Conservation (phyloP, 2,888 invertebrate genomes). For the Biston stratarius region DNA sequence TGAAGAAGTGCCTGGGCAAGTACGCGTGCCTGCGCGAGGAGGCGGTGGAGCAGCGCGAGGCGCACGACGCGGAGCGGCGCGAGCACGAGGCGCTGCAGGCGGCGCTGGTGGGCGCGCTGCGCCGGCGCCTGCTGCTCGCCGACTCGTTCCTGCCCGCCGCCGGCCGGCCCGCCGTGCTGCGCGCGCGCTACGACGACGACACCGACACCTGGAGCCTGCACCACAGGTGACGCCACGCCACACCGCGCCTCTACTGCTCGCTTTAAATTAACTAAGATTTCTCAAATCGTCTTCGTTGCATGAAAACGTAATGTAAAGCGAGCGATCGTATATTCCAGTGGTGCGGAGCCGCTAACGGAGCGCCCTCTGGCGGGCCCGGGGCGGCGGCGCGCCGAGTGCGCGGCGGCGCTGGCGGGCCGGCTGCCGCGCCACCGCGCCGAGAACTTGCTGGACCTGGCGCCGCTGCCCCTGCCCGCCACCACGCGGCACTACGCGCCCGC, state of each 20-base stretch:
- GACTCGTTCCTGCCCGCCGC: conserved; percentile 94
- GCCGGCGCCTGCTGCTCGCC: conserved; percentile 94
- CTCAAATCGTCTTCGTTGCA: neutral
- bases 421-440: conserved; percentile 85
- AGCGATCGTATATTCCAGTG: conserved; percentile 35
- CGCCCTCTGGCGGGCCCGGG: conserved; percentile 89
- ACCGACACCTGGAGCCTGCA: conserved; percentile 69
- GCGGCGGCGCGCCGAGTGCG: conserved; percentile 59
- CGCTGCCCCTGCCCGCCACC: conserved; percentile 92
- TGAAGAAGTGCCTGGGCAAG: conserved; percentile 96
- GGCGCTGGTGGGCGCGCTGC: conserved; percentile 95
- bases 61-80: conserved; percentile 96
- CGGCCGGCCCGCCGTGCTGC: conserved; percentile 70
- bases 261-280: no score
- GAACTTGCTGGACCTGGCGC: conserved; percentile 90
- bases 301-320: neutral
- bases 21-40: conserved; percentile 87
- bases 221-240: conserved; percentile 16
- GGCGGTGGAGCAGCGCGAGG: conserved; percentile 88
- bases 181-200: conserved; percentile 87
- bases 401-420: conserved; percentile 66
- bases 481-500: conserved; percentile 89
- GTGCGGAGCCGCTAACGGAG: conserved; percentile 69
- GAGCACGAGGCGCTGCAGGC: conserved; percentile 94
- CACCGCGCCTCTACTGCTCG: neutral